A percentile compares a stretch with the other conserved stretches of the same genome.
Conservation (phyloP, 2,888 invertebrate genomes). For the Pocota personata region DNA sequence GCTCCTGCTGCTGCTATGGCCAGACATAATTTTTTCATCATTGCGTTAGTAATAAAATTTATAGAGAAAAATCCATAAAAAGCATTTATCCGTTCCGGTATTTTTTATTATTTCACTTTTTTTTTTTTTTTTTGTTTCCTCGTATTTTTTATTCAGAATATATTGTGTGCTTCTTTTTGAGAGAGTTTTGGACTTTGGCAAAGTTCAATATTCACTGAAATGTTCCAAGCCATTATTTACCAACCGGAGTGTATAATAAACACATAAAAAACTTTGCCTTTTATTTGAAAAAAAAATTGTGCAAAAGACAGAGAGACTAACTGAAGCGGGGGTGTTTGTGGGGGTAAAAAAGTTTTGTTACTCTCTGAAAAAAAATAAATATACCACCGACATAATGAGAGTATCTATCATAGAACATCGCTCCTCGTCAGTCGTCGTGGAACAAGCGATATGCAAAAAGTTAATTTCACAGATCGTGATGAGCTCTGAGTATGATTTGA, state of each 20-base stretch:
- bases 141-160: slow-evolving; percentile 29
- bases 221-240: slow-evolving; percentile 79
- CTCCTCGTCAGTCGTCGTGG: background rate
- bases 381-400: slow-evolving; percentile 19
- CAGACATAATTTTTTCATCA: slow-evolving; percentile 71
- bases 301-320: slow-evolving; percentile 11
- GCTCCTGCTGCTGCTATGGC: slow-evolving; percentile 31
- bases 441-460: slow-evolving; percentile 9
- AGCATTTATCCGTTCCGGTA: slow-evolving; percentile 63
- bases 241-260: slow-evolving; percentile 81
- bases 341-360: slow-evolving; percentile 12
- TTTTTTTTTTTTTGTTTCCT: background rate
- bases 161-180: slow-evolving; percentile 12
- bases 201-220: slow-evolving; percentile 71
- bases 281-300: slow-evolving; percentile 31
- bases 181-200: slow-evolving; percentile 59
- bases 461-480: slow-evolving; percentile 40
- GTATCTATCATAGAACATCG: slow-evolving; percentile 33
- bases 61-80: slow-evolving; percentile 71
- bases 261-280: slow-evolving; percentile 79
- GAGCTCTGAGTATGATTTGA: slow-evolving; percentile 10
- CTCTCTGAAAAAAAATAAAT: background rate
- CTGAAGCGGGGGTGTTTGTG: background rate
- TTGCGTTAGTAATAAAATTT: slow-evolving; percentile 68
- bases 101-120: slow-evolving; percentile 19